Base-by-base conservation (phyloP, 1,140 invertebrate species). In the Brachionus manjavacas region DNA sequence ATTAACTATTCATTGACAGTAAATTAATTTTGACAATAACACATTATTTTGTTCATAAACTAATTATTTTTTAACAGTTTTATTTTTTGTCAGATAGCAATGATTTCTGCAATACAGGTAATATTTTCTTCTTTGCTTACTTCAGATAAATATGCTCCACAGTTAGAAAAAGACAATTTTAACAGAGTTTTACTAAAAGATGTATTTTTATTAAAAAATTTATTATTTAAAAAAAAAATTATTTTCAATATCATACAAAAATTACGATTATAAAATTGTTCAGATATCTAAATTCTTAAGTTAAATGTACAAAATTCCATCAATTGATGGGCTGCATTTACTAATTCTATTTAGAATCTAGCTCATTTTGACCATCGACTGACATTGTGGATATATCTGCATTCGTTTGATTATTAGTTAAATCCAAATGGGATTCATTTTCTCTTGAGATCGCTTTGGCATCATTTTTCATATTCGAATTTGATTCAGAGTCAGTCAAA, bases 401-500 rank as follows among this genome's bases (percentile, higher is more conserved):
- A 49, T 49, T 49, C 1, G 20, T 46, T 76, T 76, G 39, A 23
- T 25, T 23, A 76, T 4, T 28, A 9, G n/a, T 20, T 49, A 20
- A 23, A 6, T 76, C 72, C 41, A 46, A 12, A 3, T 76, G 11
- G 16, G 16, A n/a, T 16, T 39, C 28, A 72, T 41, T 41, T 8
- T 41, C 35, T 39, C 20, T 49, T 76, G 16, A 20, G 25, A 25
- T 76, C 20, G 3, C 41, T 46, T 46, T 28, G 1, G 31, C n/a
- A 25, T 76, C 72, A 28, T 76, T 76, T 16, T 25, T 25, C 3
- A 12, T 3, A 49, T 12, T 49, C 25, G 20, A 25, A 76, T 46
- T 49, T 12, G 72, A 76, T 28, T 76, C 72, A 4, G 72, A 76
- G 31, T 76, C 72, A n/a, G 72, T 76, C 46, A 76, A 76, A 49